These are phyloP conservation scores for Lamproptera curius DNA, from an alignment of 2,888 invertebrate genomes.

Conservation along the genomic window DNA sequence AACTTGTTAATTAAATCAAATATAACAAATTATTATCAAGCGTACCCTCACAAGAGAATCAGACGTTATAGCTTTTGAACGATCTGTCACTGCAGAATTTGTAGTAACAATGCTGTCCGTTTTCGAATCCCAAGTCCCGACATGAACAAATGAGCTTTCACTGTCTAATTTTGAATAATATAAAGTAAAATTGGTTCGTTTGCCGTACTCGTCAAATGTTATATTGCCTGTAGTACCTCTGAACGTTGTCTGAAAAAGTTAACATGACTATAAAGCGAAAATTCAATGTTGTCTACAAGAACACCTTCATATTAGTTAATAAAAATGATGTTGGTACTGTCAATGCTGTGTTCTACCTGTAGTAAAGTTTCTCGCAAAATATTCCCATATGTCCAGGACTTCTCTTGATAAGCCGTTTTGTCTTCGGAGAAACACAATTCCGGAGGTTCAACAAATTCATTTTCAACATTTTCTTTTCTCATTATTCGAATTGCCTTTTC, in stretches of 20 bases:
- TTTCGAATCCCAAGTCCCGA: conserved; percentile 74
- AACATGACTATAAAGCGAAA: too few species aligned
- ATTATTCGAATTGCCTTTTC: conserved; percentile 45
- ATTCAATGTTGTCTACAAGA: too few species aligned
- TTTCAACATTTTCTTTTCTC: conserved; percentile 35
- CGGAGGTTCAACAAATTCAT: conserved; percentile 64
- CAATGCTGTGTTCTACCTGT: conserved; percentile 32
- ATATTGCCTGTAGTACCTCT: conserved; percentile 83
- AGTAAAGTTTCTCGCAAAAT: conserved; percentile 41
- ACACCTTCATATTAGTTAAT: too few species aligned
- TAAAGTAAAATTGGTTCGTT: conserved; percentile 78
- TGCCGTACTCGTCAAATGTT: conserved; percentile 82
- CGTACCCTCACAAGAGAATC: conserved; percentile 81
- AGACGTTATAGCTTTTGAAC: conserved; percentile 48
- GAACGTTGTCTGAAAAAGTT: conserved; percentile 56
- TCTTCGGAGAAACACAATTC: conserved; percentile 82
- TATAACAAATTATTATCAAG: background rate
- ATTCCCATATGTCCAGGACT: conserved; percentile 49
- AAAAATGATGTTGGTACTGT: background rate
- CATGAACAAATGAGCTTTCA: conserved; percentile 75
- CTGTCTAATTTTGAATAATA: conserved; percentile 70
- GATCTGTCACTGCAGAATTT: conserved; percentile 43
- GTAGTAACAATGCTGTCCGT: conserved; percentile 45
- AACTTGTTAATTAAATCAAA: too few species aligned
- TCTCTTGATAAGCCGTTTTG: conserved; percentile 62